Base-by-base conservation (phyloP, 2,888 invertebrate genomes). In the Cephus runcator region DNA sequence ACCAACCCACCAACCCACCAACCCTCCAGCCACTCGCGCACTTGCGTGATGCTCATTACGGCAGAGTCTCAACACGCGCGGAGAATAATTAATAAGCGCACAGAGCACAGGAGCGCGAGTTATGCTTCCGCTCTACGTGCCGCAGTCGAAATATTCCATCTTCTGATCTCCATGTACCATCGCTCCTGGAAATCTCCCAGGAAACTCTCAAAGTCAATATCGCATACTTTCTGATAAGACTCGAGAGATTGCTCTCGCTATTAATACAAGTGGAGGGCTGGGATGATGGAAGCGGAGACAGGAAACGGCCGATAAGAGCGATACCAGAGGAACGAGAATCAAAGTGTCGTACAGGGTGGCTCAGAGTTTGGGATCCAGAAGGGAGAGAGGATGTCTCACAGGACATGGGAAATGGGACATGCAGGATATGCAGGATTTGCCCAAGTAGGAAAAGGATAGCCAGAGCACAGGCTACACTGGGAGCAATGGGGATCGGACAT, bases 41-140 rank as follows among this genome's bases (percentile, higher is more conserved):
- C 75, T 78, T 75, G 78, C 68, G 81, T 79, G 80, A 82, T 85
- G 83, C 84, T 85, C 84, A 83, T 86, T 86, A 85, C 81, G 76
- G 69, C 73, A 31, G 76, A 79, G 74, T 73, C 76, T 40, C 73
- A 75, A 73, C 36, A 73, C 73, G 79, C 78, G 78, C 77, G 79
- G 80, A 81, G 83, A 85, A 84, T 86, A 85, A 85, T 84, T 82
- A 85, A 83, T 83, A 82, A 84, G 80, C 80, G 78, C 79, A 78
- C 71, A 69, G 75, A 76, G 74, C 73, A 34, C 73, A 77, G 73
- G 36, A 36, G 69, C 33, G 69, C n/a, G 69, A 69, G 30, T 69
- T 30, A 30, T 6, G 69, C 69, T 69, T 69, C 69, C 69, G 69
- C 15, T 30, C 12, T 15, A 33, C 33, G 69, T 69, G 23, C 30